Evolutionary conservation across 2,113 vertebrate genomes (phyloP).

Genomic region (Rattus rattus): DNA sequence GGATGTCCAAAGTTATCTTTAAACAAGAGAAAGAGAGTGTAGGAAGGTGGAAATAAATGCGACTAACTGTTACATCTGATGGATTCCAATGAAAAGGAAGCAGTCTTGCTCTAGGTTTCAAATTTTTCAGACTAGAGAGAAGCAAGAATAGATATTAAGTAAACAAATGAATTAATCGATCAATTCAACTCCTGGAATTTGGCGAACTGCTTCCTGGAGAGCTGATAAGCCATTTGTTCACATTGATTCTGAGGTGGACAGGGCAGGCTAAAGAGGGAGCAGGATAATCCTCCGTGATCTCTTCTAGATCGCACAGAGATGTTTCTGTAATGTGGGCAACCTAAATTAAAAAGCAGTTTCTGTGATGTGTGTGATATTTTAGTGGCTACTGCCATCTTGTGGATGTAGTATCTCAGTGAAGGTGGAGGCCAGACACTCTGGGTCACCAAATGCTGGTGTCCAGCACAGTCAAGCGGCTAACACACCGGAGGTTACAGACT

Average conservation of each 20-base stretch:
- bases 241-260: rapidly evolving
- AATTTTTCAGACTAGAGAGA: slow-evolving; percentile 7
- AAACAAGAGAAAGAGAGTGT: background rate
- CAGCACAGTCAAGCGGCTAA: too few relatives aligned
- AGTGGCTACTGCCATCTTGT: slow-evolving; percentile 84
- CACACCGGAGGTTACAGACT: background rate
- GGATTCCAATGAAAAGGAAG: background rate
- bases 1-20: background rate
- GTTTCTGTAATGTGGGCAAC: background rate
- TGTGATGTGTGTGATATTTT: background rate
- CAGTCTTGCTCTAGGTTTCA: background rate
- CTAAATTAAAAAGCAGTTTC: background rate
- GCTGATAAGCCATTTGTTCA: background rate
- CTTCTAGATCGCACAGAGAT: background rate
- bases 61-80: background rate
- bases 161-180: background rate
- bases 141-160: background rate
- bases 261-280: background rate
- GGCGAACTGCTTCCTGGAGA: background rate
- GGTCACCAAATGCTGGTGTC: background rate
- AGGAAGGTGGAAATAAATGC: background rate
- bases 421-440: background rate
- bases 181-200: background rate
- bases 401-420: background rate
- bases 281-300: background rate